Evolutionary conservation across 2,797 vertebrate genomes (phyloP), one percentile per base, ranked within the genome.

Genomic region (Podarcis lilfordi): DNA sequence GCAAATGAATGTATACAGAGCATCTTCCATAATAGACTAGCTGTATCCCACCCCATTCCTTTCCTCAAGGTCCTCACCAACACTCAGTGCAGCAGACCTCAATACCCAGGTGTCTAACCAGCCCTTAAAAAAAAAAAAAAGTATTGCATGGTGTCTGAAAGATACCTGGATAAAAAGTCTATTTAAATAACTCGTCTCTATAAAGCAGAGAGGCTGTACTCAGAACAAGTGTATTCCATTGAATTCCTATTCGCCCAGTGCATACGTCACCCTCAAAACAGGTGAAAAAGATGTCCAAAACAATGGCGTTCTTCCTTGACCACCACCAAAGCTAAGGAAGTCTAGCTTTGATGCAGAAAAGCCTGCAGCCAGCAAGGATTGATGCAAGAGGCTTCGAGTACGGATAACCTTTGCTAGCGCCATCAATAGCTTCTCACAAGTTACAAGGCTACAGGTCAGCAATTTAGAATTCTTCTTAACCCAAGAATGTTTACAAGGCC

Each of bases 141-240:
- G 64, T 90, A 90, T 90, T 90, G 89, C 89, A 90, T 82, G 78
- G 78, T 90, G 86, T 90, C 78, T 77, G 64, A 82, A 90, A 85
- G 82, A 78, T 71, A 77, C 89, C 89, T 88, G 86, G 89, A 88
- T 90, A 80, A 85, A 85, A 85, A 85, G 78, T 88, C 84, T 86
- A 78, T 86, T 74, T 82, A 72, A 89, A 78, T 72, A 89, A 32
- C 55, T 3, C n/a, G 77, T 50, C 61, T 80, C 78, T 80, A 74
- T 72, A 45, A 77, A 77, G 86, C 71, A 90, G 82, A 50, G 61
- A 85, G 74, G 64, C 64, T 82, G 72, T 71, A 37, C 79, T 35
- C 78, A 55, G 35, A 75, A 68, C 61, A 75, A 76, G 79, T 23
- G n/a, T 81, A 83, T 68, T 85, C 83, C 81, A 75, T 69, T 75